Base-by-base conservation (phyloP, 2,888 invertebrate genomes). In the Zele albiditarsus region DNA sequence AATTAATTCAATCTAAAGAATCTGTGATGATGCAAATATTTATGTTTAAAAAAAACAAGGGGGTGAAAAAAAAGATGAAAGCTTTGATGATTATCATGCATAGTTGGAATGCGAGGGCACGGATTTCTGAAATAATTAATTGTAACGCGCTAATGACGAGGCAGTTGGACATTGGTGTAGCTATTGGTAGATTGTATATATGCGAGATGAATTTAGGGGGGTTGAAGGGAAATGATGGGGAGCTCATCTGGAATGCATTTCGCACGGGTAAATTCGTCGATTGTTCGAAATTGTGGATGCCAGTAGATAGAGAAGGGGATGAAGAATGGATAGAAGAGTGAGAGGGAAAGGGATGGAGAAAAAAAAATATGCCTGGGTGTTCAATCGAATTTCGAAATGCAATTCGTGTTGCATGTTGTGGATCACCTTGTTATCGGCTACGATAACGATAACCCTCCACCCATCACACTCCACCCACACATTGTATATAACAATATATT, bases 391-490 rank as follows among this genome's bases (percentile, higher is more conserved):
- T 78, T 75, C 74, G 77, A 74, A 77, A 76, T 75, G 78, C 74
- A 78, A 78, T 79, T 78, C 75, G 75, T 77, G 77, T 80, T 71
- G 75, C 76, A 60, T 76, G 63, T 58, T 79, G 69, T 75, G 77
- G 79, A 80, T 81, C 77, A 77, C 79, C 80, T 82, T 80, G 79
- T 80, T 81, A 80, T 78, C 80, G 80, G 74, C 74, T 73, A 74
- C 78, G 80, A 84, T 84, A 83, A 84, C 83, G 80, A 82, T 82
- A 82, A 80, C 83, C 82, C 73, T 73, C 77, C 78, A 49, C 53
- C 38, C 65, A 38, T 60, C 69, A 38, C 33, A 31, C 28, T 68
- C 49, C 8, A 38, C 53, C 20, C 25, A 49, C 28, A 46, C 23
- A 23, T 5, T 33, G 25, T 49, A 28, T 57, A 28, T 33, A 31